Evolutionary conservation across 1,140 invertebrate genomes (phyloP), one percentile per base, ranked within the genome.

Genomic region (Drosophila bifasciata): DNA sequence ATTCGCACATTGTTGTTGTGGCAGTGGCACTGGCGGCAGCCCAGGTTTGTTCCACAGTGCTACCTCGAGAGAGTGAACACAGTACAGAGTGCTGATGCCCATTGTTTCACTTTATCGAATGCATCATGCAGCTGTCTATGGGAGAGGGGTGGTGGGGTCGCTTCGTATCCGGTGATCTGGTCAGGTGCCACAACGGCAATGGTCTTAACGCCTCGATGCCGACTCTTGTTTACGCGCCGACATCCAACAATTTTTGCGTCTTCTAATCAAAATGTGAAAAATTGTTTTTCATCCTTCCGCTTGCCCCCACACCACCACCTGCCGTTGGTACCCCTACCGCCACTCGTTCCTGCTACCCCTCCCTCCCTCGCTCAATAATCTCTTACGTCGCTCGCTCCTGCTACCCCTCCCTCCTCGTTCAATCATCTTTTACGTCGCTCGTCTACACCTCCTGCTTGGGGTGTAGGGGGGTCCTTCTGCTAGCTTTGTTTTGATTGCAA

Each of bases 201-300:
- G n/a, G 62, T 68, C 66, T 62, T 52, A 62, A 58, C 60, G 66
- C 49, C 66, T 44, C 63, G 44, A 66, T 71, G 55, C 50, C 49
- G 46, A 59, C 70, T 74, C 76, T 70, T 83, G 79, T 84, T 83
- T 83, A 83, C 79, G 75, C 60, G 72, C 46, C 63, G 79, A 43
- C 69, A 60, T 83, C 79, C 70, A 84, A 83, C 60, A 83, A 62
- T 79, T 72, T 85, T 66, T 85, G 80, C 81, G 80, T 77, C 77
- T 60, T 84, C 81, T 74, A 86, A 80, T 80, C 61, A 66, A 86
- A 78, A 66, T 46, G 59, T 46, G 70, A 52, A 61, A 64, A 74
- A 74, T 74, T 45, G 70, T 75, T 75, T 56, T 75, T 64, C 60
- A 66, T 73, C 70, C 53, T 58, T 75, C 28, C 28, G 3, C 3